Evolutionary conservation across 2,888 invertebrate species (phyloP).

Genomic region (Mimas tiliae): DNA sequence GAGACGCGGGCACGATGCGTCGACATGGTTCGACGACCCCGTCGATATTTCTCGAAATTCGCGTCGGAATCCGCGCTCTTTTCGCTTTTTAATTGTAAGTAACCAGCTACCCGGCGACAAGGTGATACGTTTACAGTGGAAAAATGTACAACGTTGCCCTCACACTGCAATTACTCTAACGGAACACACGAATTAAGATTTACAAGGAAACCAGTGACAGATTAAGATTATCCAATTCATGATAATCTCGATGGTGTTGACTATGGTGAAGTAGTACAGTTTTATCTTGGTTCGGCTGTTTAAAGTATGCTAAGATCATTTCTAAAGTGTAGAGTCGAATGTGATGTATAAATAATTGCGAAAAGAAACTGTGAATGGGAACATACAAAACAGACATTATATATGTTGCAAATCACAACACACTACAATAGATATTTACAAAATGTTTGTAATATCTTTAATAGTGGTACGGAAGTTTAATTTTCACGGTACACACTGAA

Average conservation of each 20-base stretch:
- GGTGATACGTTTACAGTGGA: conserved; percentile 79
- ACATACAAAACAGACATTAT: conserved; percentile 34
- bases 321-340: not conserved
- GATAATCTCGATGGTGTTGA: conserved; percentile 6
- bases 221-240: conserved; percentile 57
- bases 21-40: conserved; percentile 79
- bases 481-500: conserved; percentile 63
- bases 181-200: conserved; percentile 74
- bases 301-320: not conserved
- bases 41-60: conserved; percentile 83
- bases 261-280: too few species aligned
- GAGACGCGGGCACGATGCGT: conserved; percentile 79
- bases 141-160: conserved; percentile 66
- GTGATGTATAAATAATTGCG: conserved; percentile 34
- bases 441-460: conserved; percentile 60
- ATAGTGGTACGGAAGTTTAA: conserved; percentile 66
- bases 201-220: conserved; percentile 65
- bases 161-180: conserved; percentile 74
- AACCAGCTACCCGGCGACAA: conserved; percentile 75
- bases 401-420: conserved; percentile 44
- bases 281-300: not conserved
- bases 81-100: conserved; percentile 83
- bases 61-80: conserved; percentile 79
- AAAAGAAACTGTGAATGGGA: conserved; percentile 38
- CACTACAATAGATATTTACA: conserved; percentile 59